Base-by-base conservation (phyloP, 2,888 invertebrate genomes). In the Temnothorax ravouxi region DNA sequence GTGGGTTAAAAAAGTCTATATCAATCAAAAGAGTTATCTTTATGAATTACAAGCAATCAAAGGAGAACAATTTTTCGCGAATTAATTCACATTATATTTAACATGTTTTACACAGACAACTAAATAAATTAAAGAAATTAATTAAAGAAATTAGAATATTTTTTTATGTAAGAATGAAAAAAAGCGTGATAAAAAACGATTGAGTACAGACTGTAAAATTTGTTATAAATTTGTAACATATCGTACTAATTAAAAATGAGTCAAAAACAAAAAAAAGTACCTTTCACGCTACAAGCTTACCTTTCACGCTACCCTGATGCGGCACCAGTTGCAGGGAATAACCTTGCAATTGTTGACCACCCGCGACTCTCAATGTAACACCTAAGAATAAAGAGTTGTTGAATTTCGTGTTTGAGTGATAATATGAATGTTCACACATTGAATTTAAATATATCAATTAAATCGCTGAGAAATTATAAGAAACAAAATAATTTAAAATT, bases 231-330 rank as follows among this genome's bases (percentile, higher is more conserved):
- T 64, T 41, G 38, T 21, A 66, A 66, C 15, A 25, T 25, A 34
- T 1, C 2, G 21, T 3, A 47, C 5, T 1, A 67, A 18, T 50
- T 0, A 29, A 67, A 66, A 11, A 6, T 71, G 34, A 54, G 6
- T 54, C 3, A 54, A 0, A 21, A 18, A 54, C 38, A 64, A 44
- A 44, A 11, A 54, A 54, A 25, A 44, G 4, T 38, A 96, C 96
- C 95, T 95, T 96, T 96, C 3, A 96, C 95, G 69, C 95, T 95
- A 77, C 96, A n/a, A n/a, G 0, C 3, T 92, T 93, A 96, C 96
- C 95, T 95, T 96, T 96, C 3, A 96, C 95, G 69, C 95, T 95
- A 77, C 96, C 96, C 91, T 95, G 95, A 91, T 96, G 96, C 86
- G 95, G 96, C 13, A 96, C 95, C 56, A 96, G 93, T 88, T 96